Evolutionary conservation across 2,888 invertebrate genomes (phyloP).

Genomic region (Xestoiulus laeticollis): DNA sequence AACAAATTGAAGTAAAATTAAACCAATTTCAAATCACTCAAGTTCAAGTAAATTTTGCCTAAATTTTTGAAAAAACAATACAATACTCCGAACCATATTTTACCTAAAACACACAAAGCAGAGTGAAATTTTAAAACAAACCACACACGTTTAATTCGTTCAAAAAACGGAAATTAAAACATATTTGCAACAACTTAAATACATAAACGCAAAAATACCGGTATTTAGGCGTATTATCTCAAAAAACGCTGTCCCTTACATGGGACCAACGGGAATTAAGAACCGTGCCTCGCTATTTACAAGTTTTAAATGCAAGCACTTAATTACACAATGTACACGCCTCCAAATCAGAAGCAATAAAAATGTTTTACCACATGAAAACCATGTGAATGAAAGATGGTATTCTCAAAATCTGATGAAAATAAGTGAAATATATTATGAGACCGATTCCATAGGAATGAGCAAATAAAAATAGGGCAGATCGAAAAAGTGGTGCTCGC

Average conservation of each 20-base stretch:
- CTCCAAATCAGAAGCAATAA: slow-evolving; percentile 45
- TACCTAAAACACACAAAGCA: neutral
- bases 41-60: too few relatives aligned
- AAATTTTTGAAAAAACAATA: too few relatives aligned
- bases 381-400: neutral
- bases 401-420: neutral
- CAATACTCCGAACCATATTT: neutral
- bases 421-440: neutral
- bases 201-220: neutral
- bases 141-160: neutral
- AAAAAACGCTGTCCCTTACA: neutral
- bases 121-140: slow-evolving; percentile 27
- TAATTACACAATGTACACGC: slow-evolving; percentile 46
- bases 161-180: neutral
- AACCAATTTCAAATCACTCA: too few relatives aligned
- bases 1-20: too few relatives aligned
- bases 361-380: slow-evolving; percentile 1
- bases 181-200: neutral
- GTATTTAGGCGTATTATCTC: neutral
- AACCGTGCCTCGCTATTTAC: neutral
- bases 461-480: slow-evolving; percentile 81
- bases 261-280: neutral
- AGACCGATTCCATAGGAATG: slow-evolving; percentile 54
- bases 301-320: neutral
- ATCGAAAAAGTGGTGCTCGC: slow-evolving; percentile 86